Evolutionary conservation across 2,888 invertebrate species (phyloP), one percentile per base, ranked within the genome.

Genomic region (Platerodrilus igneus): DNA sequence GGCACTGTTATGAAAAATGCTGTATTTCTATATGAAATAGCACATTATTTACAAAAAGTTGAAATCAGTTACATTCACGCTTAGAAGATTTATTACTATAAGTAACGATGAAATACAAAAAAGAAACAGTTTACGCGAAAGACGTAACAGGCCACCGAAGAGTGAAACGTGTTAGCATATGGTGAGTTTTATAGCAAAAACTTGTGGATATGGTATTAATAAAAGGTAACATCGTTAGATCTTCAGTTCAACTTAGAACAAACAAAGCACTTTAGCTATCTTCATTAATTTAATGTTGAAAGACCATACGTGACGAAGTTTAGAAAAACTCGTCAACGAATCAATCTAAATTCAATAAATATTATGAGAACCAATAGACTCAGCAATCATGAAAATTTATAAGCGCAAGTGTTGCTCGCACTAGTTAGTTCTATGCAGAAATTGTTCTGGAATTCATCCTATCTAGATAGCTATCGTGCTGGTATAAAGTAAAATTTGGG

Each of bases 281-380:
- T n/a, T n/a, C n/a, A 18, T 26, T 36, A 52, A 46, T 48, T 52
- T 52, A 50, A 47, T 49, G 45, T 41, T 48, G 37, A 43, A 44
- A 49, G 54, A 47, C 54, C 47, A 49, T 53, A 55, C 51, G 58
- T 57, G 57, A 56, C 52, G n/a, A 51, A 53, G 37, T 25, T 27
- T 18, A 45, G 35, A 63, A 62, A 62, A 63, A 63, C 55, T 57
- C 47, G 62, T 62, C 59, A 62, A 62, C 61, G 58, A 60, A 57
- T 62, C 60, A 60, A 63, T 63, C 59, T 58, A 60, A 61, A 61
- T 62, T 61, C 60, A 57, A 62, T 62, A 57, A 61, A 61, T 62
- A 61, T 58, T 52, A 58, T 55, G 37, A 50, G 53, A 51, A 55
- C 46, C 46, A 36, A 45, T 43, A 37, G 36, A 41, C 22, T 28